A percentile compares a stretch with the other conserved stretches of the same genome.
These are phyloP conservation scores for Oceanodroma leucorhoa DNA, from an alignment of 2,797 vertebrate species.

Conservation along the genomic window DNA sequence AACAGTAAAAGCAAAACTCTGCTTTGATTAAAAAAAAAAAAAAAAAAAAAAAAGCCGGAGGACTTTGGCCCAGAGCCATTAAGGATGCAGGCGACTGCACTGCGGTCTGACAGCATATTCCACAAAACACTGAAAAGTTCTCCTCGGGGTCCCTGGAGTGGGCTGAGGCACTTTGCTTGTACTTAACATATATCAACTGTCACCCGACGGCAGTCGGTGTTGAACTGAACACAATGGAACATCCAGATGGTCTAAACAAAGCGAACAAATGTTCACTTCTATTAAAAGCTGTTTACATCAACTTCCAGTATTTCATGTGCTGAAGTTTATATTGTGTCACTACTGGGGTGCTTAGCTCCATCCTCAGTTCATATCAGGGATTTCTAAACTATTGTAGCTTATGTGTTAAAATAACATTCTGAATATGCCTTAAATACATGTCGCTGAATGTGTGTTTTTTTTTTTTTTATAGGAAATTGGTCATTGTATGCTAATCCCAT, in stretches of 20 bases:
- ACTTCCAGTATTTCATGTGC: constrained; percentile 81
- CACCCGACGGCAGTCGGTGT: constrained; percentile 75
- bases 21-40: constrained; percentile 60
- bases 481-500: not conserved
- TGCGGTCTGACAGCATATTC: constrained; percentile 66
- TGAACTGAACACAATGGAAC: constrained; percentile 82
- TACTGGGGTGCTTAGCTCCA: constrained; percentile 56
- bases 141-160: constrained; percentile 73
- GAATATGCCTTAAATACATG: not conserved
- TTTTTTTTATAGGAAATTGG: constrained; percentile 5
- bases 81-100: constrained; percentile 72
- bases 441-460: not conserved
- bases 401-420: constrained; percentile 25
- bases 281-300: constrained; percentile 90
- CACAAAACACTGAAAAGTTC: constrained; percentile 70
- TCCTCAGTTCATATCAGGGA: not conserved
- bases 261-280: constrained; percentile 81
- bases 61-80: constrained; percentile 75
- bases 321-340: constrained; percentile 78
- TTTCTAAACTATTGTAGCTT: constrained; percentile 58
- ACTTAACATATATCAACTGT: constrained; percentile 85
- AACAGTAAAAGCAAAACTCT: constrained; percentile 71
- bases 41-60: constrained; percentile 20
- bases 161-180: constrained; percentile 75
- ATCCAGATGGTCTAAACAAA: constrained; percentile 91